These are phyloP conservation scores for Anguilla marmorata DNA, from an alignment of 2,797 vertebrate genomes.

Conservation along the genomic window DNA sequence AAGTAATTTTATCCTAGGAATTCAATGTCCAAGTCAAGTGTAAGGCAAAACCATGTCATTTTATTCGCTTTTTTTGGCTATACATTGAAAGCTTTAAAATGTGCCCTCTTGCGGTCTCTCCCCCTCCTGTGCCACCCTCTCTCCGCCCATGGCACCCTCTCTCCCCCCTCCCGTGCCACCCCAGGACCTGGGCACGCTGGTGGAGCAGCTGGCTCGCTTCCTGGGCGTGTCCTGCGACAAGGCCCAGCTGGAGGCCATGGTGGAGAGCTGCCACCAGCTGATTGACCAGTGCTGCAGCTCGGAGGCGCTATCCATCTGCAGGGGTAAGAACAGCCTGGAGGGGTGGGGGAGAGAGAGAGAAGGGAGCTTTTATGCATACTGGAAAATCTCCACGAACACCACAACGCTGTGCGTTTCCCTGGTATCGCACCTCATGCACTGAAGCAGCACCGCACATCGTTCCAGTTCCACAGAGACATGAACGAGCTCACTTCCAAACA, in stretches of 20 bases:
- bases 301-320: constrained; percentile 89
- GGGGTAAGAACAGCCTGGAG: constrained; percentile 66
- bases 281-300: constrained; percentile 95
- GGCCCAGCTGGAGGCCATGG: constrained; percentile 87
- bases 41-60: neutral
- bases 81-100: no score
- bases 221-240: constrained; percentile 93
- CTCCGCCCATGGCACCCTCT: constrained; percentile 1
- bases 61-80: no score
- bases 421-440: neutral
- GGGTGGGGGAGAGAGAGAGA: neutral
- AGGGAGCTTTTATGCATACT: neutral
- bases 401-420: no score
- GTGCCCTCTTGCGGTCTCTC: neutral
- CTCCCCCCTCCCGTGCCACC: neutral
- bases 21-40: no score
- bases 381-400: neutral
- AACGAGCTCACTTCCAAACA: neutral
- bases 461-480: neutral
- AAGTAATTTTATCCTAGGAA: no score
- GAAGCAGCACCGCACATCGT: neutral
- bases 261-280: constrained; percentile 93
- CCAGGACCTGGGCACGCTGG: constrained; percentile 87
- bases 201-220: constrained; percentile 89
- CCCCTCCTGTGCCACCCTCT: constrained; percentile 16